Base-by-base conservation (phyloP, 1,140 invertebrate genomes). In the Drosophila auraria region DNA sequence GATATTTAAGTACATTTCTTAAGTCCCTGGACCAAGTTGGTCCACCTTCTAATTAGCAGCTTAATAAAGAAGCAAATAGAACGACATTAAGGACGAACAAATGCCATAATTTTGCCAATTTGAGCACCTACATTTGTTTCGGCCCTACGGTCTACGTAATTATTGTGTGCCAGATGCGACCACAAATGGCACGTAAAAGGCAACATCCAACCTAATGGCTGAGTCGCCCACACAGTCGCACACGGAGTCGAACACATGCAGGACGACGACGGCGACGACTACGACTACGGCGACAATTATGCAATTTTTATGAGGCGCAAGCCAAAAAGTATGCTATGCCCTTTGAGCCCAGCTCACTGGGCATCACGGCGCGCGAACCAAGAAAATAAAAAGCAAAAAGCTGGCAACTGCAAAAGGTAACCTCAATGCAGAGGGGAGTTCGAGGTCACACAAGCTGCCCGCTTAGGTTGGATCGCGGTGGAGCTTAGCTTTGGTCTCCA, bases 271-370 rank as follows among this genome's bases (percentile, higher is more conserved):
- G 12, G 25, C 49, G 12, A 50, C 49, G 12, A 50, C 49, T 7
- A 53, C 27, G n/a, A 53, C 50, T 11, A 56, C 53, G 53, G n/a
- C 54, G 84, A 83, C 78, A 87, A 83, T 81, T 87, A 83, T 87
- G 84, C 84, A 87, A 87, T 89, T 83, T 83, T 80, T 89, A 87
- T 89, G 78, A 89, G 72, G 47, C 78, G 51, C 65, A 81, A 49
- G 72, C 58, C 71, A 89, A 77, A 87, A 80, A 80, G 68, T 80
- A 66, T 78, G 81, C 69, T 59, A 53, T 74, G 77, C 65, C 68
- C 84, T 89, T 89, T 81, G 73, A 83, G 69, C 45, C 63, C 25
- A 50, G 56, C 71, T 60, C 56, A 60, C 70, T 51, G 68, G 36
- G 70, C 66, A 50, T 42, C 38, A 60, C 23, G n/a, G 20, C 1